Conservation (phyloP, 2,888 invertebrate species). For the Orchesella flavescens region DNA sequence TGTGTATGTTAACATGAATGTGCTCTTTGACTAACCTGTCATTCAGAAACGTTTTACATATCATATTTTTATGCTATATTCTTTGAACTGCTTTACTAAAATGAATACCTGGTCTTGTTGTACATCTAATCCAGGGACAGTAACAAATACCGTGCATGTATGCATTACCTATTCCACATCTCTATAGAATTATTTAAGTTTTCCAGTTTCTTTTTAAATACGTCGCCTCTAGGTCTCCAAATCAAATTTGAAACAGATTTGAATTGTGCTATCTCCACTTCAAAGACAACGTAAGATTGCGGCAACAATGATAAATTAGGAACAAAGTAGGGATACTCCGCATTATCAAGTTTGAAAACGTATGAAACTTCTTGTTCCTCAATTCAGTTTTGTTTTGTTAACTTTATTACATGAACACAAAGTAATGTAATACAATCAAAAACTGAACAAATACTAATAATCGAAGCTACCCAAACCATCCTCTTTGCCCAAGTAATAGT, state of each 20-base stretch:
- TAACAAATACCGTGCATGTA: neutral
- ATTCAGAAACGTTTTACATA: no score
- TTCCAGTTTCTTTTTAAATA: neutral
- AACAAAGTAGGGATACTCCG: slow-evolving; percentile 10
- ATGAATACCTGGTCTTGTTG: no score
- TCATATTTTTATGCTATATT: no score
- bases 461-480: no score
- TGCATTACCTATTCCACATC: neutral
- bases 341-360: slow-evolving; percentile 26
- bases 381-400: no score
- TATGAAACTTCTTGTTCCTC: neutral
- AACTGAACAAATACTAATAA: no score
- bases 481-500: no score
- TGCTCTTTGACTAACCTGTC: no score
- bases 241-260: neutral
- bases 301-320: neutral
- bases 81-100: no score
- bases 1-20: no score
- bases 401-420: no score
- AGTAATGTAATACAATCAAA: no score
- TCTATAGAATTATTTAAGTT: neutral
- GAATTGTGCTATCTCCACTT: slow-evolving; percentile 18
- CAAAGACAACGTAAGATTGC: neutral
- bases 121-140: neutral
- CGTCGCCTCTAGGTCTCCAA: neutral